phyloP scores from a whole-genome alignment of 2,888 invertebrate species.

The Lucinisca nassula region DNA sequence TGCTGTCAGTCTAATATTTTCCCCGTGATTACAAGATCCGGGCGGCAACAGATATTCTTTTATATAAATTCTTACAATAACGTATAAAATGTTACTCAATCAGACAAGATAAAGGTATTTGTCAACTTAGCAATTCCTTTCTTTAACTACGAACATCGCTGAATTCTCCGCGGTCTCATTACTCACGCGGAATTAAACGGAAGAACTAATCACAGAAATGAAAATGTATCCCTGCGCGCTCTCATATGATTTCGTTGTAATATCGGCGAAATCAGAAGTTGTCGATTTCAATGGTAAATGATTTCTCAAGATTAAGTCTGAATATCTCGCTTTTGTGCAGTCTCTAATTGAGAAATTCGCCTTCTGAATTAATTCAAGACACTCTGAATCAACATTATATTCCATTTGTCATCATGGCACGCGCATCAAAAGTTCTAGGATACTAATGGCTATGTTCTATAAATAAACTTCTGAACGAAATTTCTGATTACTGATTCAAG shows the following conservation, averaged over 20 bases:
- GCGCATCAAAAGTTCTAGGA: background rate
- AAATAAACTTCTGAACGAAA: background rate
- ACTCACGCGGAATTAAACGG: background rate
- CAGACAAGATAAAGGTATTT: constrained; percentile 4
- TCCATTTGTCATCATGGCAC: background rate
- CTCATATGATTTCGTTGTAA: background rate
- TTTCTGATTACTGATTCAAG: background rate
- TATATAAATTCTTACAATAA: background rate
- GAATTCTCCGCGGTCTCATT: background rate
- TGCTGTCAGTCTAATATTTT: too few relatives aligned
- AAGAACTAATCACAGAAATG: constrained; percentile 7
- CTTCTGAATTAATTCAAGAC: background rate
- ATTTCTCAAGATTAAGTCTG: constrained; percentile 4
- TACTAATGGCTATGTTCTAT: background rate
- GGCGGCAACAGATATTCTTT: background rate
- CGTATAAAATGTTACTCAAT: constrained; percentile 4
- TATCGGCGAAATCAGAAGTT: background rate
- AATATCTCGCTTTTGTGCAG: background rate
- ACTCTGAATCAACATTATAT: background rate
- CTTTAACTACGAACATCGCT: background rate
- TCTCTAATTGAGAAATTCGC: background rate
- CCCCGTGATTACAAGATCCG: too few relatives aligned
- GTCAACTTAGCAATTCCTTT: constrained; percentile 10
- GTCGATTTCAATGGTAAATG: constrained; percentile 6
- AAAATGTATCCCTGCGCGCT: constrained; percentile 10